Evolutionary conservation across 2,888 invertebrate species (phyloP).

Genomic region (Magallana nippona): DNA sequence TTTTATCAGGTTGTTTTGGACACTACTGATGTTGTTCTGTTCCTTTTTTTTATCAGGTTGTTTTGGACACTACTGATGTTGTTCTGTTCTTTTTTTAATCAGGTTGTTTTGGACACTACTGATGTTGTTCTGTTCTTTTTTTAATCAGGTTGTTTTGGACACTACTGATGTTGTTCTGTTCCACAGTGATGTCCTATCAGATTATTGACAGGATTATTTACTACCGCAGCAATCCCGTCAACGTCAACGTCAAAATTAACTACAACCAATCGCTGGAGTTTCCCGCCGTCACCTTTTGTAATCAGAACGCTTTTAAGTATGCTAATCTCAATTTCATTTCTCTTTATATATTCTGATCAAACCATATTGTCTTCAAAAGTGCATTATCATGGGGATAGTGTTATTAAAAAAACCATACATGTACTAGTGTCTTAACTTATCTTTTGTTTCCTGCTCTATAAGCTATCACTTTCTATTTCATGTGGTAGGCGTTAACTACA

Average conservation of each 20-base stretch:
- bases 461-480: too few species aligned
- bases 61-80: too few species aligned
- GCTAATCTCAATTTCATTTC: background rate
- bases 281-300: conserved; percentile 70
- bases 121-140: background rate
- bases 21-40: too few species aligned
- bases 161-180: conserved; percentile 57
- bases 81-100: too few species aligned
- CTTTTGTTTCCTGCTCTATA: background rate
- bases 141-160: conserved; percentile 70
- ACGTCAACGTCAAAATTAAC: conserved; percentile 71
- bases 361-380: too few species aligned
- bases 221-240: conserved; percentile 65
- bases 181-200: conserved; percentile 63
- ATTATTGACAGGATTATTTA: conserved; percentile 68
- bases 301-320: conserved; percentile 72
- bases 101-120: too few species aligned
- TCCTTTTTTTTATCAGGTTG: too few species aligned
- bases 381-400: too few species aligned
- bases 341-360: too few species aligned
- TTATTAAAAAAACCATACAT: too few species aligned
- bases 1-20: too few species aligned
- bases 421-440: too few species aligned
- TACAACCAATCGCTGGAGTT: conserved; percentile 68
- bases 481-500: background rate